Percentiles rank a stretch among this genome's conserved stretches.
These are phyloP conservation scores for Myotis davidii DNA, from an alignment of 2,113 vertebrate species.

Conservation along the genomic window DNA sequence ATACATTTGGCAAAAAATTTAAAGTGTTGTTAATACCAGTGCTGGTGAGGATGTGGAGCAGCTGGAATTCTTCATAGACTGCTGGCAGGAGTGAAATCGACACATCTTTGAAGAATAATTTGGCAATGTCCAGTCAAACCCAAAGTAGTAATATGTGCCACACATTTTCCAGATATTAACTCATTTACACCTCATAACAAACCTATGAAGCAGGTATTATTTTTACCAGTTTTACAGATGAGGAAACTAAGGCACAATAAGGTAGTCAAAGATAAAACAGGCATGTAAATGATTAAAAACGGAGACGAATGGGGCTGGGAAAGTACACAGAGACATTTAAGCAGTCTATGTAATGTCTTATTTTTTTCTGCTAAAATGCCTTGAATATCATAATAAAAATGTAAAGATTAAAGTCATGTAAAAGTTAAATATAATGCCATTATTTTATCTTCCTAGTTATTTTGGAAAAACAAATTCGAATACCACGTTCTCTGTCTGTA, in stretches of 20 bases:
- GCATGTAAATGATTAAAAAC: not conserved
- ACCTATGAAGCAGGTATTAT: not conserved
- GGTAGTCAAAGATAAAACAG: conserved; percentile 9
- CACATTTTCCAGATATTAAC: not conserved
- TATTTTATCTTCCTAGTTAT: conserved; percentile 90
- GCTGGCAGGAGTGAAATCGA: not conserved
- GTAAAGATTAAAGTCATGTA: not conserved
- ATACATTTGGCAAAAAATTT: not conserved
- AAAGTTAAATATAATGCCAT: conserved; percentile 30
- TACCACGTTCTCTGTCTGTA: conserved; percentile 97
- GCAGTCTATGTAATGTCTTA: not conserved
- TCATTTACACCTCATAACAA: not conserved
- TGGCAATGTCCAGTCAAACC: not conserved
- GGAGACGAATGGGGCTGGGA: not conserved
- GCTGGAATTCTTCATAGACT: not conserved
- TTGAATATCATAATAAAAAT: conserved; percentile 19
- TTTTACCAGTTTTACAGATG: not conserved
- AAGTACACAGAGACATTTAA: not conserved
- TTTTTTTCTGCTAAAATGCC: not conserved
- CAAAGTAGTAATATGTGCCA: not conserved
- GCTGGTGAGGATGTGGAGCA: not conserved
- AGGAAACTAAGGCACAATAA: not conserved
- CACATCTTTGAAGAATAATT: not conserved
- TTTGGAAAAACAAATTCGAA: conserved; percentile 99
- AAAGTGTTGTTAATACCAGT: not conserved